A percentile compares a stretch with the other conserved stretches of the same genome.
phyloP scores from a whole-genome alignment of 2,797 vertebrate species.

The Xenentodon cancila region DNA sequence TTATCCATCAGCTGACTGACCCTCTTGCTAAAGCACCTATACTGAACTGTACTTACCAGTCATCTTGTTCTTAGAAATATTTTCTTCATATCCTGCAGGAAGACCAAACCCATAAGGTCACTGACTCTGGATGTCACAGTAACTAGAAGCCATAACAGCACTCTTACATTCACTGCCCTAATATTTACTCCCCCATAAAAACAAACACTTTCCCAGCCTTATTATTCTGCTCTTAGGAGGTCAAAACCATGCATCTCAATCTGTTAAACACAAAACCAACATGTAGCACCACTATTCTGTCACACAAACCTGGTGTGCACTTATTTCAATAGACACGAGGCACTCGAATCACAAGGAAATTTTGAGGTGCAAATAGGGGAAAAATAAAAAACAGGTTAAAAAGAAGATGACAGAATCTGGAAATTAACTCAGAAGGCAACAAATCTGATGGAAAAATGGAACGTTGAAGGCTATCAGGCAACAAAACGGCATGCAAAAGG shows the following conservation, averaged over 20 bases:
- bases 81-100: conserved; percentile 56
- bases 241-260: conserved; percentile 15
- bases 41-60: conserved; percentile 48
- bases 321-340: no score
- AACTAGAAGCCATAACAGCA: conserved; percentile 12
- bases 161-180: neutral
- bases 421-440: conserved; percentile 8
- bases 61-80: conserved; percentile 51
- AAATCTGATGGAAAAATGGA: conserved; percentile 1
- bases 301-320: no score
- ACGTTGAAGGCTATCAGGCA: neutral
- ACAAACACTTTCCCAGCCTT: neutral
- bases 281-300: neutral
- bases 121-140: conserved; percentile 9
- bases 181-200: neutral
- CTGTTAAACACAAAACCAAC: neutral
- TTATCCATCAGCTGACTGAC: neutral
- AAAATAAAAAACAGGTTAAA: neutral
- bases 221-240: neutral
- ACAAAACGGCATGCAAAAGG: conserved; percentile 27
- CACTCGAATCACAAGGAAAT: no score
- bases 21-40: conserved; percentile 11
- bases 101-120: conserved; percentile 53
- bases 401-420: neutral
- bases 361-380: neutral